Base-by-base conservation (phyloP, 2,113 vertebrate species). In the Phalacrocorax aristotelis region DNA sequence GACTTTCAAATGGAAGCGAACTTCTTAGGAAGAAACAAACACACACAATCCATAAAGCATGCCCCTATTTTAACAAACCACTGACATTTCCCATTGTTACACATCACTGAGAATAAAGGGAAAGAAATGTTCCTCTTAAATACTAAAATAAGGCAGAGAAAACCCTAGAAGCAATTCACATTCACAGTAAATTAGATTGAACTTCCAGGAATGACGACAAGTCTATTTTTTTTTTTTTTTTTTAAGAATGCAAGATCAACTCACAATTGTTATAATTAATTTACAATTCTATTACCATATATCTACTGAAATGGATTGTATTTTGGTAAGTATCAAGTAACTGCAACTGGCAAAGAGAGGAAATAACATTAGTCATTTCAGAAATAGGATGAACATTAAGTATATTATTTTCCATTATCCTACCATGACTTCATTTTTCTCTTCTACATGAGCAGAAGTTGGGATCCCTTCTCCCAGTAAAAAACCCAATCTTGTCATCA, bases 401-500 rank as follows among this genome's bases (percentile, higher is more conserved):
- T 32, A 65, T 9, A 71, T 81, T n/a, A 22, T 72, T 92, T 89
- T 93, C 69, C 46, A 66, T 55, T 18, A 54, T 90, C 98, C 98
- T 99, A 99, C 99, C 99, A 99, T 99, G 98, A 98, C 98, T 98
- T 99, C 99, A 97, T 98, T 99, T 98, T 99, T 99, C 97, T 99
- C 99, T 96, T 99, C 99, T 98, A 99, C 98, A 96, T 98, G 99
- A 91, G 99, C 98, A 82, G 99, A 98, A 91, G 98, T 98, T 88
- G 99, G 99, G 98, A 99, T 99, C 91, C 99, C 99, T 99, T 99
- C 99, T 97, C 99, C 99, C 97, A 99, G 98, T 97, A 99, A 98
- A 98, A 99, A 99, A 72, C 99, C 99, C 98, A 99, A 95, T 97
- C 99, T 99, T 97, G 99, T 99, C 99, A 99, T 99, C 98, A 99